phyloP scores from a whole-genome alignment of 2,797 vertebrate species.

The Podarcis lilfordi region DNA sequence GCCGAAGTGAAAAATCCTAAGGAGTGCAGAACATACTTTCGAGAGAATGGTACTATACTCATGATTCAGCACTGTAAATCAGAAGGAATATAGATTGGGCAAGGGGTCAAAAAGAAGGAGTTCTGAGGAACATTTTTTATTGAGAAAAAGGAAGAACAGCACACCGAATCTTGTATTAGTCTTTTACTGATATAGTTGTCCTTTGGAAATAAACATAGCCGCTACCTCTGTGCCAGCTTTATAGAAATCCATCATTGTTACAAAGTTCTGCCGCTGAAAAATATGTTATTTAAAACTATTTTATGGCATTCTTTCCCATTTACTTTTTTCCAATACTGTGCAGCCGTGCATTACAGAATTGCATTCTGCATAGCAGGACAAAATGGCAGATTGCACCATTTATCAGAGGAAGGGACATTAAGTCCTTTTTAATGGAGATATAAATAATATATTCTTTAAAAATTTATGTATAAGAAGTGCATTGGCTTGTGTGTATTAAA shows the following conservation, averaged over 20 bases:
- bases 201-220: neutral
- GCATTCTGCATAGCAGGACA: neutral
- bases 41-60: neutral
- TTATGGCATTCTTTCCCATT: conserved; percentile 18
- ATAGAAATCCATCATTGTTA: neutral
- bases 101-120: neutral
- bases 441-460: conserved; percentile 22
- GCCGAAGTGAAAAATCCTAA: neutral
- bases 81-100: neutral
- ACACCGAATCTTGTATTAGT: neutral
- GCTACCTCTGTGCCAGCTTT: neutral
- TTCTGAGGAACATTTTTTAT: neutral
- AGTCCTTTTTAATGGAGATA: neutral
- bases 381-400: neutral
- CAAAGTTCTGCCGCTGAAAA: conserved; percentile 7
- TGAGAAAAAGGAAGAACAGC: neutral
- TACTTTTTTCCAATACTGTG: neutral
- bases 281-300: conserved; percentile 7
- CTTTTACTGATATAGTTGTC: neutral
- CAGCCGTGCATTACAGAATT: neutral
- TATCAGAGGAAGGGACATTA: conserved; percentile 17
- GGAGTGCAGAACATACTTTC: neutral
- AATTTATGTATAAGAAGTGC: neutral
- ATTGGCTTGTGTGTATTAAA: conserved; percentile 1
- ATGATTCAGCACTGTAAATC: neutral